These are phyloP conservation scores for Brachyhypopomus occidentalis DNA, from an alignment of 2,113 vertebrate species.

Conservation along the genomic window DNA sequence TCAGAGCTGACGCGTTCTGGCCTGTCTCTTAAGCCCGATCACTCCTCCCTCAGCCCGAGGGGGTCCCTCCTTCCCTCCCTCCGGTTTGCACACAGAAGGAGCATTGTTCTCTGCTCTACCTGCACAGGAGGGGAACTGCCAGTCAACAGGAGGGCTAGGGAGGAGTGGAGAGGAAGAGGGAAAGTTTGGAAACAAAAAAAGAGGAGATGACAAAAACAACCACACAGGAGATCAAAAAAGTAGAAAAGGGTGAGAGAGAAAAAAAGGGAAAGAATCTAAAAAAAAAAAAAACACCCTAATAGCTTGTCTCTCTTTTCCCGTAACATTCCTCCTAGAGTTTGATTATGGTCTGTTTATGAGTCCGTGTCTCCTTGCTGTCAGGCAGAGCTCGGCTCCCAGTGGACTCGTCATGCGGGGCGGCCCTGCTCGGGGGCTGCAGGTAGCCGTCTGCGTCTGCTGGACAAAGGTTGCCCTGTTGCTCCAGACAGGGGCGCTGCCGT, in stretches of 20 bases:
- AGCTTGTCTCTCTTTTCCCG: constrained; percentile 56
- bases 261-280: neutral
- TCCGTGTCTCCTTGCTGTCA: constrained; percentile 65
- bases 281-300: constrained; percentile 41
- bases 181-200: constrained; percentile 23
- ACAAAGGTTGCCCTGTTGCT: constrained; percentile 77
- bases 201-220: constrained; percentile 24
- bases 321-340: constrained; percentile 63
- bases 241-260: constrained; percentile 35
- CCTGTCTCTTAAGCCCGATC: constrained; percentile 8
- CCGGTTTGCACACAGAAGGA: constrained; percentile 42
- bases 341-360: constrained; percentile 70
- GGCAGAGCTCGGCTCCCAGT: constrained; percentile 52
- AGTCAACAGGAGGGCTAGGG: constrained; percentile 34
- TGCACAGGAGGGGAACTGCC: constrained; percentile 45
- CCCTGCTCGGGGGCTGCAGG: constrained; percentile 36
- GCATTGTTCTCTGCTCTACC: constrained; percentile 59
- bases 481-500: constrained; percentile 59
- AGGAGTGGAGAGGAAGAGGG: constrained; percentile 25
- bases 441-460: constrained; percentile 47
- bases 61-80: constrained; percentile 41
- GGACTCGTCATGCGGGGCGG: constrained; percentile 57
- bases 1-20: constrained; percentile 30
- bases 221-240: constrained; percentile 57
- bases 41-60: constrained; percentile 41